Base-by-base conservation (phyloP, 1,140 invertebrate species). In the Lepidurus packardi region DNA sequence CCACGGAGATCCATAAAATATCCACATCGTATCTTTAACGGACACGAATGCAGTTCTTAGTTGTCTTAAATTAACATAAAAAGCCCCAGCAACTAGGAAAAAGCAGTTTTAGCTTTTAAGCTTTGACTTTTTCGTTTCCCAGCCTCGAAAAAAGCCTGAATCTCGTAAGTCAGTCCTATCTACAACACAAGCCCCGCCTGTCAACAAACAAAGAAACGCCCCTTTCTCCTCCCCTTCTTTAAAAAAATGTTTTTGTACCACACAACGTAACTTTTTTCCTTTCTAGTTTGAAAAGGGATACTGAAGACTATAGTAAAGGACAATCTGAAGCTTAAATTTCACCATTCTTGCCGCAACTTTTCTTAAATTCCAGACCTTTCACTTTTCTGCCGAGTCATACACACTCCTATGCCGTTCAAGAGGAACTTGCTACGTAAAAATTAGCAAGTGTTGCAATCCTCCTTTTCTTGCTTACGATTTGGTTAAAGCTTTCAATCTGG, bases 401-500 rank as follows among this genome's bases (percentile, higher is more conserved):
- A 21, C 53, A 65, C 53, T 65, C 1, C 21, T 65, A n/a, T 16
- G 4, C 21, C 16, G 4, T 65, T 47, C 45, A 10, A 10, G 10
- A 47, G 45, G 16, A 47, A 11, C 16, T 65, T 65, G 53, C 53
- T 7, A 6, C 21, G 5, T 47, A 21, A 13, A 11, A 65, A 5
- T 65, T 65, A 34, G 34, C 53, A 65, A 65, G 53, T 7, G 7
- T 9, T 7, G 53, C 53, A 65, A 65, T 16, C 8, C 13, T 1
- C 13, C 45, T 47, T 47, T 47, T 47, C 16, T 47, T 47, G 45
- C 16, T 47, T 34, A 34, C 34, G 34, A 4, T 47, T 47, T 65
- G 53, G 53, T 65, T 65, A 65, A 65, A 65, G 53, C 53, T 65
- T 65, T 21, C 53, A 65, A 65, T 65, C 53, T 65, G 53, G 53